phyloP scores from a whole-genome alignment of 2,888 invertebrate genomes.

The Steromphala cineraria region DNA sequence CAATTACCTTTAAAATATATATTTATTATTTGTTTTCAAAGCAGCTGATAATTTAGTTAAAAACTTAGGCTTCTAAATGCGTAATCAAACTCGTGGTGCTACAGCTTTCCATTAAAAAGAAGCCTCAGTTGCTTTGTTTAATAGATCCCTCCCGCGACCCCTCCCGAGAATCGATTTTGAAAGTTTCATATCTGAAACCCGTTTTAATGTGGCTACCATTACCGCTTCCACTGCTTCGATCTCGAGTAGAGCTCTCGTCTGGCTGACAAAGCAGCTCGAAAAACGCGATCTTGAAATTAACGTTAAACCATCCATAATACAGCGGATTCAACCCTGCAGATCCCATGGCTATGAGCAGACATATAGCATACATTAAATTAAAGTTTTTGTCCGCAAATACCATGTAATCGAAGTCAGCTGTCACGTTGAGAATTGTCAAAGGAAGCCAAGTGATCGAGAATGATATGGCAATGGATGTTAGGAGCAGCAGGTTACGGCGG shows the following conservation, averaged over 20 bases:
- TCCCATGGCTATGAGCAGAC: slow-evolving; percentile 67
- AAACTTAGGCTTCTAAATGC: neutral
- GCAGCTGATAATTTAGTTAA: too few species aligned
- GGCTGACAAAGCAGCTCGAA: slow-evolving; percentile 30
- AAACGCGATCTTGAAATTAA: slow-evolving; percentile 57
- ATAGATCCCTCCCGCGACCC: neutral
- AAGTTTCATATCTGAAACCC: neutral
- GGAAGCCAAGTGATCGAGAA: slow-evolving; percentile 71
- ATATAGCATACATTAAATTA: slow-evolving; percentile 70
- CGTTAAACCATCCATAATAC: slow-evolving; percentile 70
- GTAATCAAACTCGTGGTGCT: neutral
- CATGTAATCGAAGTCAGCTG: slow-evolving; percentile 64
- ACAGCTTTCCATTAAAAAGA: neutral
- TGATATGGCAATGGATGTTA: slow-evolving; percentile 66
- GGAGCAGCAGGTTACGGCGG: slow-evolving; percentile 71
- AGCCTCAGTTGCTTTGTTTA: neutral
- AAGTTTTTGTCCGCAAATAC: slow-evolving; percentile 64
- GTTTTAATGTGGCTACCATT: neutral
- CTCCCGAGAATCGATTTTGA: neutral
- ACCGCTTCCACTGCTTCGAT: neutral
- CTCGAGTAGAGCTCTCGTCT: neutral
- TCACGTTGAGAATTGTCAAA: slow-evolving; percentile 66
- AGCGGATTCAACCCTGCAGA: slow-evolving; percentile 68
- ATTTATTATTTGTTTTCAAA: too few species aligned
- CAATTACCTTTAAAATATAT: too few species aligned